Evolutionary conservation across 2,888 invertebrate genomes (phyloP), one percentile per base, ranked within the genome.

Genomic region (Melinopterus prodromus): DNA sequence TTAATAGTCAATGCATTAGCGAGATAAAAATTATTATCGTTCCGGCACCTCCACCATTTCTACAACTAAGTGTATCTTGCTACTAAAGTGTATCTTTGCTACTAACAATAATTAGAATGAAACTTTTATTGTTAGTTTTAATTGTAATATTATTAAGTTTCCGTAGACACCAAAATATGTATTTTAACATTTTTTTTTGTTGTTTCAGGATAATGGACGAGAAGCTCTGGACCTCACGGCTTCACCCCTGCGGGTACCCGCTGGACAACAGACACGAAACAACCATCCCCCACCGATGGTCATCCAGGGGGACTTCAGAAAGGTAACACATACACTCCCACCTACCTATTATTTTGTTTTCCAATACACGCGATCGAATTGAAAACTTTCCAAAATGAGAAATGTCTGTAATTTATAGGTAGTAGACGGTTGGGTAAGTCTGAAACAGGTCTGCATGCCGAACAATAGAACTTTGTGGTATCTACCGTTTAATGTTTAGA

Each of bases 251-350:
- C 95, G 96, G 89, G 95, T 95, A 88, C 82, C 82, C 77, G 83
- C 83, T 77, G 94, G 88, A 90, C 92, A 90, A 88, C 91, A 89
- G 89, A 88, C 89, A 84, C 88, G 90, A 86, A 89, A 92, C 90
- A 91, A 93, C 90, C 93, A 94, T 88, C 93, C 93, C 87, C 94
- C 94, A 86, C 94, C 94, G 85, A 95, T 95, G 92, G 93, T 95
- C 89, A 92, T 97, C 90, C 97, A 97, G 91, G 96, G 97, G 86
- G 97, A 98, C 91, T 98, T 98, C 92, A 93, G 97, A 88, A 98
- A 97, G 94, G 94, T 94, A 89, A 86, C 14, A 53, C 53, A 7
- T 53, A 53, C 53, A 53, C 53, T 53, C 53, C 9, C 53, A 53
- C 71, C 12, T 71, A 76, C 71, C 12, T 71, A 76, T 70, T 75